phyloP scores from a whole-genome alignment of 2,888 invertebrate species.

The Drosophila cracens region DNA sequence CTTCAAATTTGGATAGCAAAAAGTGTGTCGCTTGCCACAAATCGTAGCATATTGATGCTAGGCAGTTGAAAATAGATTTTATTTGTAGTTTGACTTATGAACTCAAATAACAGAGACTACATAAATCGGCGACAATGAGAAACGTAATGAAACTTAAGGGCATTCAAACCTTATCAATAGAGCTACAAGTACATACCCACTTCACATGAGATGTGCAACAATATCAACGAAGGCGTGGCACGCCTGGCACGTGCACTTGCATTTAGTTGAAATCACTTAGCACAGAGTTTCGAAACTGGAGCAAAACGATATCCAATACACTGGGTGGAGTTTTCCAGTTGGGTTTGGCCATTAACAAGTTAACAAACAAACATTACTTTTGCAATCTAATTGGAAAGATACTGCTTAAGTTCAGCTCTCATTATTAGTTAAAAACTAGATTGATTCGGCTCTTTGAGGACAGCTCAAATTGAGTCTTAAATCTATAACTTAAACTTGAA shows the following conservation, averaged over 20 bases:
- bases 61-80: background rate
- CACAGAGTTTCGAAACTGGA: constrained; percentile 44
- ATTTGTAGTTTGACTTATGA: background rate
- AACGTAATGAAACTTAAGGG: background rate
- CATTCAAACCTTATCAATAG: background rate
- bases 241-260: constrained; percentile 38
- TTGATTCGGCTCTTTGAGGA: no score
- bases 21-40: background rate
- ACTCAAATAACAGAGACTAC: background rate
- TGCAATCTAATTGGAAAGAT: constrained; percentile 10
- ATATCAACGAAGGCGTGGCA: constrained; percentile 39
- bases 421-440: no score
- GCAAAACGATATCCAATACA: constrained; percentile 8
- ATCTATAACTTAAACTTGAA: no score
- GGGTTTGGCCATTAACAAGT: constrained; percentile 34
- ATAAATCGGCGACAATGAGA: background rate
- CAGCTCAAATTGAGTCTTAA: no score
- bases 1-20: no score
- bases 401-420: constrained; percentile 20
- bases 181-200: no score
- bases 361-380: constrained; percentile 18
- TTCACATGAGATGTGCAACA: constrained; percentile 13
- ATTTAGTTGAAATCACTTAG: constrained; percentile 50
- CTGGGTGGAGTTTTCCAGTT: constrained; percentile 7
- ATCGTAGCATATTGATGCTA: background rate